phyloP scores from a whole-genome alignment of 1,140 invertebrate genomes.

The Eumeta japonica region DNA sequence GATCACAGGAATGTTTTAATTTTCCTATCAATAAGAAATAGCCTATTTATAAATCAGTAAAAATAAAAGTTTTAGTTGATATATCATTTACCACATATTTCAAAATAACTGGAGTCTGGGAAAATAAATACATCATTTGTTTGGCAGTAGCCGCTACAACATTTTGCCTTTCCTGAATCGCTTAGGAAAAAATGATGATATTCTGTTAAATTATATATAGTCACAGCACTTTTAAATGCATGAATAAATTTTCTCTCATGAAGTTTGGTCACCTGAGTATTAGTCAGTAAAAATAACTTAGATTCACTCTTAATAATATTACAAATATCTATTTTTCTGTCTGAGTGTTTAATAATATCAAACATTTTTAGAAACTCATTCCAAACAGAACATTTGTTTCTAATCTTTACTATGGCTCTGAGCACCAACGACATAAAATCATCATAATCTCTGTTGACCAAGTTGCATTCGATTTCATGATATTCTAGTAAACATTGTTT shows the following conservation, averaged over 20 bases:
- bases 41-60: slow-evolving; percentile 4
- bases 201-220: slow-evolving; percentile 12
- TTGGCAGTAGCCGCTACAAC: slow-evolving; percentile 11
- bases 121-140: slow-evolving; percentile 16
- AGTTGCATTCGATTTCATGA: slow-evolving; percentile 20
- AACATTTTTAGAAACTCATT: slow-evolving; percentile 14
- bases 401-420: slow-evolving; percentile 16
- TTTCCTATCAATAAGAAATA: slow-evolving; percentile 16
- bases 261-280: slow-evolving; percentile 10
- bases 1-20: slow-evolving; percentile 11
- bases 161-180: slow-evolving; percentile 6
- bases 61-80: background rate
- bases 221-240: slow-evolving; percentile 14
- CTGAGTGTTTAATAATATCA: slow-evolving; percentile 10
- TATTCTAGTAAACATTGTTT: slow-evolving; percentile 12
- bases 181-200: slow-evolving; percentile 13
- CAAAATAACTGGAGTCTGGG: slow-evolving; percentile 6
- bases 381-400: slow-evolving; percentile 11
- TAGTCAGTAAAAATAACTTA: slow-evolving; percentile 11
- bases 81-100: slow-evolving; percentile 3
- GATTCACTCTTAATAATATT: slow-evolving; percentile 12
- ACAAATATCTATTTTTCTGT: slow-evolving; percentile 10
- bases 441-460: slow-evolving; percentile 10
- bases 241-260: slow-evolving; percentile 13
- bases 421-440: slow-evolving; percentile 4